Base-by-base conservation (phyloP, 2,797 vertebrate genomes). In the Chaenodraco wilsoni region DNA sequence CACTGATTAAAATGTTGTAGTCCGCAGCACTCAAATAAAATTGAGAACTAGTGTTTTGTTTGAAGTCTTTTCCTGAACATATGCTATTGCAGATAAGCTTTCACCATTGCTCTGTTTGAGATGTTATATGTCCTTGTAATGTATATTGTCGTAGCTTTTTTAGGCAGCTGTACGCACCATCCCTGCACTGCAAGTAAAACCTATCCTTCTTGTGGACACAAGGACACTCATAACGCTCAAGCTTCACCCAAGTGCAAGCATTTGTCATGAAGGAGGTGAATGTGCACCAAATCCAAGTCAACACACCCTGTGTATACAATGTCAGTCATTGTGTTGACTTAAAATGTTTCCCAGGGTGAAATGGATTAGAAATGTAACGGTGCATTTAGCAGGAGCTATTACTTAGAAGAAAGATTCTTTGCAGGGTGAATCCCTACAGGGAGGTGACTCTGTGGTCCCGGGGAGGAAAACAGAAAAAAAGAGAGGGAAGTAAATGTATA, bases 311-410 rank as follows among this genome's bases (percentile, higher is more conserved):
- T 92, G 89, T 90, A 72, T 83, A 88, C 83, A 91, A 54, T 79
- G 84, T 91, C 90, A 87, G 77, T 91, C 89, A 74, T 57, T 84
- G 78, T 92, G 87, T 90, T 91, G 87, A 91, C 82, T 91, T 79
- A 44, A 93, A 92, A 93, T 83, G 87, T 91, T 93, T 94, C 89
- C 90, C 91, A 89, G 78, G 85, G 78, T 82, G 79, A 87, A 88
- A 90, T 79, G 79, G 83, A 89, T 89, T 88, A 82, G 73, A 91
- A 85, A 88, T 65, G 83, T 81, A 80, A 79, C 79, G 67, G 82
- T 63, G 74, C 76, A 73, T 88, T 87, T 78, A 79, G 62, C 84
- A 86, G 69, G 84, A 83, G 76, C 89, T 80, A 86, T 86, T 91
- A 86, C 83, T 90, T 84, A 82, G 75, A 80, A 78, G 83, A 84